Evolutionary conservation across 2,888 invertebrate species (phyloP), one percentile per base, ranked within the genome.

Genomic region (Drosophila ustulata): DNA sequence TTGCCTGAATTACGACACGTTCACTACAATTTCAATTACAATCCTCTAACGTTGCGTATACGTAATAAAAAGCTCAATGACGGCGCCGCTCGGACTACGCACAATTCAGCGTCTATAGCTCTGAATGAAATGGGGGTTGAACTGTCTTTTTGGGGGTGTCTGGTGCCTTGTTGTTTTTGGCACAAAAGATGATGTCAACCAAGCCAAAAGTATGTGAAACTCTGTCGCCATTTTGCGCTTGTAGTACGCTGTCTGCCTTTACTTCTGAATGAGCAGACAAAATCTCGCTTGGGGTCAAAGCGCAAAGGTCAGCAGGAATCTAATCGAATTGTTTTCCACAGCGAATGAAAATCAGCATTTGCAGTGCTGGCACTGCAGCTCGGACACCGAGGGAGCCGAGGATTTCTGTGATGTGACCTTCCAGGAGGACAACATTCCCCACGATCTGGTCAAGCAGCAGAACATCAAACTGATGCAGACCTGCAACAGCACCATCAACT

Each of bases 301-400:
- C 13, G 8, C 26, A 73, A 81, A 78, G 75, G 82, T 75, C 81
- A 52, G 9, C 46, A 28, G 18, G 4, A n/a, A 18, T 5, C 18
- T 59, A 61, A 45, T 62, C 13, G 28, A 51, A 62, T 75, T 11
- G n/a, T 18, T 43, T 23, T 26, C 4, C 50, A 47, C 71, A 59
- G 80, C 57, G 8, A 65, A 68, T 32, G 68, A 80, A 28, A 67
- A 71, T 11, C 43, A 82, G n/a, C 75, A 69, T 9, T 72, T 92
- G 43, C 80, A 91, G 65, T 92, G 91, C 64, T 92, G 92, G 90
- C 91, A 91, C 50, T 92, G 91, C 64, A 91, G 92, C 66, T 92
- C 91, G 8, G 90, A 90, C 50, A 92, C 92, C 52, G 70, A 83
- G 18, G 92, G 91, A 0, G 80, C 92, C 41, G 92, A 91, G 68